phyloP scores from a whole-genome alignment of 2,888 invertebrate genomes.

The Drosophila pseudotalamancana region DNA sequence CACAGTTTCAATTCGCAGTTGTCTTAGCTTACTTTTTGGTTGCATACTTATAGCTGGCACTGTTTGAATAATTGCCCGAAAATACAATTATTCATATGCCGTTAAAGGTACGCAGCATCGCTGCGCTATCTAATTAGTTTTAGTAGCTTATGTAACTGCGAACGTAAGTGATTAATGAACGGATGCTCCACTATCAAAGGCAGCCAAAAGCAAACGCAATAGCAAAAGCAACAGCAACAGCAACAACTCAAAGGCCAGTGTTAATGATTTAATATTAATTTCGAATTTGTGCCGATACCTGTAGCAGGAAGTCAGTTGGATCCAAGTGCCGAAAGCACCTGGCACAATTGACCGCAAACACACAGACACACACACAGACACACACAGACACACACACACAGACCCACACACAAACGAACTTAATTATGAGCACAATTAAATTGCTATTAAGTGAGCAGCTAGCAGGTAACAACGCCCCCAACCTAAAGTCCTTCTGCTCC shows the following conservation, averaged over 20 bases:
- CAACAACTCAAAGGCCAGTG: slow-evolving; percentile 6
- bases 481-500: not conserved
- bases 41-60: slow-evolving; percentile 13
- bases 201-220: too few relatives aligned
- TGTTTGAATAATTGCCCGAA: slow-evolving; percentile 59
- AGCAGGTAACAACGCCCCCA: slow-evolving; percentile 17
- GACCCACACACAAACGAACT: slow-evolving; percentile 16
- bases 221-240: not conserved
- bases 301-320: not conserved
- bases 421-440: slow-evolving; percentile 68
- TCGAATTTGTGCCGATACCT: slow-evolving; percentile 21
- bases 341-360: slow-evolving; percentile 22
- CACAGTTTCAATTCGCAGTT: slow-evolving; percentile 63
- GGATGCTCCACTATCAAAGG: not conserved
- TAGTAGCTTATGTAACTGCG: slow-evolving; percentile 8
- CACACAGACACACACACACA: not conserved
- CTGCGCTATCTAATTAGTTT: slow-evolving; percentile 22
- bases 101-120: slow-evolving; percentile 4
- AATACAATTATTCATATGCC: slow-evolving; percentile 61
- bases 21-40: slow-evolving; percentile 12
- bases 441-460: slow-evolving; percentile 63
- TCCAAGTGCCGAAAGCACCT: slow-evolving; percentile 6
- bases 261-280: slow-evolving; percentile 47
- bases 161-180: slow-evolving; percentile 37
- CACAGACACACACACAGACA: slow-evolving; percentile 5